Evolutionary conservation across 2,888 invertebrate species (phyloP), one percentile per base, ranked within the genome.

Genomic region (Colletes collaris): DNA sequence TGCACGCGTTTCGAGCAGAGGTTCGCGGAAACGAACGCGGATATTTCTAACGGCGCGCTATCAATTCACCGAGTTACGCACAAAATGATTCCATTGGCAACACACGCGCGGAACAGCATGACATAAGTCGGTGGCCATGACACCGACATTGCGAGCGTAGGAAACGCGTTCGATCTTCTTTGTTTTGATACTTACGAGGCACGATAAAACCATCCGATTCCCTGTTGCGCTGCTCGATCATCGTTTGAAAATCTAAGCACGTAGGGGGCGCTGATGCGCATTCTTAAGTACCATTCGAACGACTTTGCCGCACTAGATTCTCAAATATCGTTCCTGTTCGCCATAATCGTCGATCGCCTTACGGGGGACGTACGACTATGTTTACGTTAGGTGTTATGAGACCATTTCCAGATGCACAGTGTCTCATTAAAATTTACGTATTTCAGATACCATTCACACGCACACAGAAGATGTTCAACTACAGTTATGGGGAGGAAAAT

Each of bases 121-220:
- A 87, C 85, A 86, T 81, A 84, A 86, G 81, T 78, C 76, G 77
- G 82, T 76, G 89, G 71, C 89, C 88, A 85, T 89, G 89, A 89
- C 89, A 88, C 83, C 84, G 85, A 78, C 83, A 77, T 83, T 85
- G 83, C 82, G 81, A 79, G 58, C 72, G 55, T 83, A 85, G 81
- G 77, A 84, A 89, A 84, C 76, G 77, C 78, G 81, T 79, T 76
- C 77, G 73, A 83, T 82, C 64, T 62, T 81, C 84, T 81, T 79
- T 76, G 75, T 82, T 77, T 75, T 72, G 44, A 79, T 69, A 64
- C 46, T 35, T 64, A 37, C 71, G 52, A 60, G 62, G 40, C 52
- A 13, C 46, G 63, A 55, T 56, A 16, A 55, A 65, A 52, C 40
- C 68, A 64, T 56, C 40, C 16, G 37, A 50, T 69, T 58, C 13